Percentiles rank a stretch among this genome's conserved stretches.
Conservation (phyloP, 2,888 invertebrate species). For the Bimastos eiseni region DNA sequence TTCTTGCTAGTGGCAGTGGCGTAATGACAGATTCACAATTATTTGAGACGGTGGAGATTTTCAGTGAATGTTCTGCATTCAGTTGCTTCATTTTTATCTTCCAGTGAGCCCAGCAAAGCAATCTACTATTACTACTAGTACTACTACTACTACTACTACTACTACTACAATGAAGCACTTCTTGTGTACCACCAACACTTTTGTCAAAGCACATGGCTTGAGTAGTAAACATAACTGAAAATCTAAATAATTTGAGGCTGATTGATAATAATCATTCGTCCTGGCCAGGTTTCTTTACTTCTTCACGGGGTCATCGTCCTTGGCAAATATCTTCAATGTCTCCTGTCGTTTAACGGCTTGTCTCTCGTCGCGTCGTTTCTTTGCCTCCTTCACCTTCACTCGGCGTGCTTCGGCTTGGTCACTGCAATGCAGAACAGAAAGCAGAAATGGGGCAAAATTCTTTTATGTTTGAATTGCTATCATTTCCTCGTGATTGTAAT, state of each 20-base stretch:
- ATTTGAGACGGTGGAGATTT: not conserved
- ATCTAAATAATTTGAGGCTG: not conserved
- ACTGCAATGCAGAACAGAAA: slow-evolving; percentile 65
- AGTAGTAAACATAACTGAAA: no score
- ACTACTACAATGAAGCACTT: no score
- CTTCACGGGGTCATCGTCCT: slow-evolving; percentile 52
- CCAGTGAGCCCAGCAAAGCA: not conserved
- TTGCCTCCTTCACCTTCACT: slow-evolving; percentile 92
- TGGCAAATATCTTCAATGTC: slow-evolving; percentile 67
- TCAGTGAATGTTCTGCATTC: not conserved
- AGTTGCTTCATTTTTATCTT: not conserved
- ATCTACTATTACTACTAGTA: not conserved
- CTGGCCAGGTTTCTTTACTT: not conserved
- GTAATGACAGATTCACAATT: not conserved
- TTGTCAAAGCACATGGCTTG: no score
- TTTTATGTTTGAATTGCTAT: not conserved
- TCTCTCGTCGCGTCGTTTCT: slow-evolving; percentile 93
- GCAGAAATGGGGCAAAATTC: not conserved
- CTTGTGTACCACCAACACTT: no score
- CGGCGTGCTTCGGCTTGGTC: slow-evolving; percentile 98
- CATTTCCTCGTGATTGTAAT: not conserved
- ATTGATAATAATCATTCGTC: not conserved
- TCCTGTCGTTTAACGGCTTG: slow-evolving; percentile 92
- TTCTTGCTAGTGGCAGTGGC: not conserved
- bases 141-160: no score